phyloP scores from a whole-genome alignment of 2,797 vertebrate species.

The Hypotaenidia philippensis region DNA sequence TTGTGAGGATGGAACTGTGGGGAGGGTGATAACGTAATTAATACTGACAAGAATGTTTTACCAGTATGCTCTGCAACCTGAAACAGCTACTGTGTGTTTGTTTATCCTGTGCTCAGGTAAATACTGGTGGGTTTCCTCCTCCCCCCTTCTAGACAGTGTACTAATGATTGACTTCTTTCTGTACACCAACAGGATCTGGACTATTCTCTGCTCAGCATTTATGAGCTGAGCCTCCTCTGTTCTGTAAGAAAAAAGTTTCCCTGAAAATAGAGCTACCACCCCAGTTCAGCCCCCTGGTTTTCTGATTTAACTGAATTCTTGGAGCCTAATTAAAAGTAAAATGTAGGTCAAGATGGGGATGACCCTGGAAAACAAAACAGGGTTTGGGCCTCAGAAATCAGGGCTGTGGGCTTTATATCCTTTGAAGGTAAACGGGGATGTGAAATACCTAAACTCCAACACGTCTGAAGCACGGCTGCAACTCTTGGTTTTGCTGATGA shows the following conservation, averaged over 20 bases:
- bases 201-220: not conserved
- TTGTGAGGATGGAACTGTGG: not conserved
- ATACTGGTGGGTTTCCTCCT: not conserved
- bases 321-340: not conserved
- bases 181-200: not conserved
- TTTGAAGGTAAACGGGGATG: not conserved
- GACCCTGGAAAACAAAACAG: not conserved
- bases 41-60: not conserved
- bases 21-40: not conserved
- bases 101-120: not conserved
- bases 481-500: fast-evolving
- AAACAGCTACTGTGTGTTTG: not conserved
- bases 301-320: not conserved
- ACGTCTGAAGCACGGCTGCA: not conserved
- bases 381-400: not conserved
- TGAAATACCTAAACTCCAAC: not conserved
- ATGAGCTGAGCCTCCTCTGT: not conserved
- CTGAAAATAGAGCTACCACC: not conserved
- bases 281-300: not conserved
- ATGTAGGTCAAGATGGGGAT: not conserved
- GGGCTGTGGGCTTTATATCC: fast-evolving
- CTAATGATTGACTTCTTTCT: not conserved
- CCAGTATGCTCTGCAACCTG: not conserved
- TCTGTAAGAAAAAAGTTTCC: not conserved
- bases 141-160: not conserved